A percentile compares a stretch with the other conserved stretches of the same genome.
Conservation (phyloP, 2,113 vertebrate species). For the Synchiropus splendidus region DNA sequence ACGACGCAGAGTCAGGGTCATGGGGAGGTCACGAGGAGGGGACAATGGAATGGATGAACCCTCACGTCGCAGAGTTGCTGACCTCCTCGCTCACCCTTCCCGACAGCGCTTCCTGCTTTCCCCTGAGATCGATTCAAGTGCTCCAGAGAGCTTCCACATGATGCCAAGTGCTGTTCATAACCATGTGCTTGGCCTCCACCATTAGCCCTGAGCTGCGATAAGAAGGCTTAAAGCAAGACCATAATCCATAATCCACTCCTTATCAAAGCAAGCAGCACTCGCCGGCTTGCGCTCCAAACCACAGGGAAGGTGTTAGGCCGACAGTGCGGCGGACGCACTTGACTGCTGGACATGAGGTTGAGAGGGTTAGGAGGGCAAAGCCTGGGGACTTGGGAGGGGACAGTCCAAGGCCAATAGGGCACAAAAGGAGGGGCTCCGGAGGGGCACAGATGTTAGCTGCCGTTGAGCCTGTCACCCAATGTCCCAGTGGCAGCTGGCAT, state of each 20-base stretch:
- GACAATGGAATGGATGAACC: conserved; percentile 34
- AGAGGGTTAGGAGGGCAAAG: conserved; percentile 10
- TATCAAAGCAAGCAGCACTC: conserved; percentile 65
- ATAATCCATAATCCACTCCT: conserved; percentile 67
- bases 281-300: conserved; percentile 12
- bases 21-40: conserved; percentile 11
- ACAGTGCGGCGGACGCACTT: conserved; percentile 39
- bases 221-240: conserved; percentile 58
- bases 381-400: conserved; percentile 8
- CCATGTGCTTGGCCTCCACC: conserved; percentile 49
- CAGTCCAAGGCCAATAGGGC: conserved; percentile 24
- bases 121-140: conserved; percentile 36
- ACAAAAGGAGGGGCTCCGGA: conserved; percentile 20
- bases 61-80: conserved; percentile 20
- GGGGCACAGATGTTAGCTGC: conserved; percentile 60
- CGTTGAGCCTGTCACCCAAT: conserved; percentile 42
- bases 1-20: conserved; percentile 20
- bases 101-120: conserved; percentile 19
- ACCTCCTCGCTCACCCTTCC: conserved; percentile 23
- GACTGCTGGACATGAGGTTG: conserved; percentile 33
- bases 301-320: conserved; percentile 25
- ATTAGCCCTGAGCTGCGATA: conserved; percentile 63
- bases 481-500: conserved; percentile 53
- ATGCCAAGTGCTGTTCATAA: conserved; percentile 42
- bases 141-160: conserved; percentile 33